phyloP scores from a whole-genome alignment of 2,113 vertebrate genomes.

The Cynopterus brachyotis region DNA sequence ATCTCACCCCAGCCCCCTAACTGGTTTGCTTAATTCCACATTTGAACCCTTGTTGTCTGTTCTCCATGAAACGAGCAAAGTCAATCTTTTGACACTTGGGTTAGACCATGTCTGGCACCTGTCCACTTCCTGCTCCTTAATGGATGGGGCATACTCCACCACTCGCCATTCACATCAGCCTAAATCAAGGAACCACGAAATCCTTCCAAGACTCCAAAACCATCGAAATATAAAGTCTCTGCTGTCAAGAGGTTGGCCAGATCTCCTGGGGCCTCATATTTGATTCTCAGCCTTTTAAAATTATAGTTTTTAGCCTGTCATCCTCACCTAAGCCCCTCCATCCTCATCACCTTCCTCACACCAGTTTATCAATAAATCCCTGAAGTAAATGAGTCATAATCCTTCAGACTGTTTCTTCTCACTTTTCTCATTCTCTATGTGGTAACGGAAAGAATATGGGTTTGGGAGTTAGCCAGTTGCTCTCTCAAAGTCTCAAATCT shows the following conservation, averaged over 20 bases:
- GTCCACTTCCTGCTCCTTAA: neutral
- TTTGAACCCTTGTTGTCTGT: neutral
- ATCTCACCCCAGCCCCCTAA: neutral
- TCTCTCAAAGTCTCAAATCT: neutral
- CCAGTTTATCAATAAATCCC: neutral
- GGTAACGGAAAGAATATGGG: neutral
- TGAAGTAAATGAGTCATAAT: neutral
- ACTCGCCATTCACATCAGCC: neutral
- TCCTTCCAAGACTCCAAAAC: neutral
- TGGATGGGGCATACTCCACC: neutral
- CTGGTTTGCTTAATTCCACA: neutral
- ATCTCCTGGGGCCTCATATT: neutral
- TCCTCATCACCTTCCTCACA: neutral
- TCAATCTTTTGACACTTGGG: neutral
- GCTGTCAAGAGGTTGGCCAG: neutral
- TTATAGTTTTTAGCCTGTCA: neutral
- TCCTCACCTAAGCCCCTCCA: neutral
- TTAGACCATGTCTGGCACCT: neutral
- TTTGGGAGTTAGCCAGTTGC: neutral
- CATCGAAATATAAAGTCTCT: neutral
- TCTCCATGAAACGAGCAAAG: neutral
- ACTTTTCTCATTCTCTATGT: neutral
- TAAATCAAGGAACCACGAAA: neutral
- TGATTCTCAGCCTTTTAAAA: neutral
- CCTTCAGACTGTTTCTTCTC: neutral